These are phyloP conservation scores for Parotocinclus haroldoi DNA, from an alignment of 2,797 vertebrate genomes.

Conservation along the genomic window DNA sequence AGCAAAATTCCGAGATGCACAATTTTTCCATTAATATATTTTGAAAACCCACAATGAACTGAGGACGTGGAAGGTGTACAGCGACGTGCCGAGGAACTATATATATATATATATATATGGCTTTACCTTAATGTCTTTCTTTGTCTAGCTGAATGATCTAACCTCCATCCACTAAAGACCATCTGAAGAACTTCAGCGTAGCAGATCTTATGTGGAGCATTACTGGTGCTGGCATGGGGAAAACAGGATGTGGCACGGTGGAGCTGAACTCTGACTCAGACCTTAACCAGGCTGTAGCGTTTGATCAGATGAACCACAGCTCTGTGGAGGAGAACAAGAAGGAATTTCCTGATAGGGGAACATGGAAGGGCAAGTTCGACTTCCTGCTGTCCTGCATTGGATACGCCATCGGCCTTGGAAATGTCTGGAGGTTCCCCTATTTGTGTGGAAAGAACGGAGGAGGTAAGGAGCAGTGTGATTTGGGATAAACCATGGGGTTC, in stretches of 20 bases:
- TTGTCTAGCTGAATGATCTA: constrained; percentile 5
- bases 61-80: too few relatives aligned
- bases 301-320: constrained; percentile 60
- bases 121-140: too few relatives aligned
- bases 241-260: constrained; percentile 77
- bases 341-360: constrained; percentile 78
- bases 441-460: constrained; percentile 92
- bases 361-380: constrained; percentile 92
- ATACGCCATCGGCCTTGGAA: constrained; percentile 87
- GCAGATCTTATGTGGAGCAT: constrained; percentile 6
- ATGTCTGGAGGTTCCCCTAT: constrained; percentile 92
- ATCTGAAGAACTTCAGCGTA: background rate
- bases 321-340: constrained; percentile 59
- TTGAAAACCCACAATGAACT: too few relatives aligned
- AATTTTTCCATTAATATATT: too few relatives aligned
- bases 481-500: too few relatives aligned
- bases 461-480: constrained; percentile 66
- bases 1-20: too few relatives aligned
- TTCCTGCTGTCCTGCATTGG: constrained; percentile 89
- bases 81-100: too few relatives aligned
- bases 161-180: background rate
- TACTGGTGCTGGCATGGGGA: constrained; percentile 70
- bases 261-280: constrained; percentile 78
- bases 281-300: constrained; percentile 73
- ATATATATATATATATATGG: too few relatives aligned